Percentiles rank a stretch among this genome's conserved stretches.
phyloP scores from a whole-genome alignment of 2,113 vertebrate genomes.

The Todiramphus saurophagus region DNA sequence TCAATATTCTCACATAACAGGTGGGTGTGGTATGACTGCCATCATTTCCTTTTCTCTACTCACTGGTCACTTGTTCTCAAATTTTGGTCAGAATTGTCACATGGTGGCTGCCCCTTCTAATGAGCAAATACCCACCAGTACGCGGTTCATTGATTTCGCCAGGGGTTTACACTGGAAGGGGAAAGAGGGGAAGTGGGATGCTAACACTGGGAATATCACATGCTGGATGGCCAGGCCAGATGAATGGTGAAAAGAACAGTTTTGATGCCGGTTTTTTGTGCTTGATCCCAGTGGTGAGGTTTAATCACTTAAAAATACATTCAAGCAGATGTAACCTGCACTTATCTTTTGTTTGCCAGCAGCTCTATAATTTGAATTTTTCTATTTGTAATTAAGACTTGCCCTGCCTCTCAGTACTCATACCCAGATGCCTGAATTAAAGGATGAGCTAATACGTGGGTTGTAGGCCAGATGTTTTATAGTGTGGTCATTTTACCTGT shows the following conservation, averaged over 20 bases:
- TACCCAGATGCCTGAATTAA: neutral
- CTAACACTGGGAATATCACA: neutral
- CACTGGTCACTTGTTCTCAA: neutral
- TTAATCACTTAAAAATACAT: neutral
- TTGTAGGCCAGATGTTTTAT: rapidly evolving
- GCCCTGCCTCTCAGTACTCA: neutral
- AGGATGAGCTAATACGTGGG: neutral
- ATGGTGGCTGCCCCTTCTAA: neutral
- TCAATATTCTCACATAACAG: neutral
- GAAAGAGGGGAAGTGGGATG: neutral
- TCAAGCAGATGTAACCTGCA: neutral
- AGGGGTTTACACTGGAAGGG: neutral
- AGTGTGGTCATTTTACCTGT: neutral
- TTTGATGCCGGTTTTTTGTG: neutral
- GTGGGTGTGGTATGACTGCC: no score
- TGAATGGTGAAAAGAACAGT: neutral
- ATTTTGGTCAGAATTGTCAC: neutral
- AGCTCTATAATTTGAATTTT: neutral
- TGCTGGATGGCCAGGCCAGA: neutral
- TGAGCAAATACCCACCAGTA: neutral
- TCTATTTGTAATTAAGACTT: neutral
- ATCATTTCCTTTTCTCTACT: neutral
- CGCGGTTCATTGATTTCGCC: no score
- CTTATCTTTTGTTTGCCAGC: neutral
- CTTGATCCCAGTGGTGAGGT: neutral